Conservation (phyloP, 1,140 invertebrate species). For the Drosophila lacertosa region DNA sequence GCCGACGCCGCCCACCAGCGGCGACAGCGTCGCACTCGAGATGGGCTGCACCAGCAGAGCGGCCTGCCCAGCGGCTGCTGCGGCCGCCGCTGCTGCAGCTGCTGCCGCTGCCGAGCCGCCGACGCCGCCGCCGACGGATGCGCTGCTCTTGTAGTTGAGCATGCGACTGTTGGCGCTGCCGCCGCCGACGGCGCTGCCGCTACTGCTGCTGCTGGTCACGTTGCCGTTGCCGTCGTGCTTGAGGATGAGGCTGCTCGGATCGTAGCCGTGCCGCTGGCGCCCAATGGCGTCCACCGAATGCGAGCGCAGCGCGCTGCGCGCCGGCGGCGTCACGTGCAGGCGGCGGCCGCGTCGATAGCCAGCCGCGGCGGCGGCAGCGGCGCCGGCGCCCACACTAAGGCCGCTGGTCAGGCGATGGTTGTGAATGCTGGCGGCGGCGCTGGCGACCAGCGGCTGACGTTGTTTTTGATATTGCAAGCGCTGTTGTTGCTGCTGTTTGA, state of each 20-base stretch:
- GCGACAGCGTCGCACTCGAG: constrained; percentile 72
- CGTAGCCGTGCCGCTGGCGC: constrained; percentile 71
- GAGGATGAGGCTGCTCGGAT: constrained; percentile 74
- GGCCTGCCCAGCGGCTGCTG: constrained; percentile 62
- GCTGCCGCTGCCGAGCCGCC: constrained; percentile 22
- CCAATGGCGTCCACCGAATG: constrained; percentile 79
- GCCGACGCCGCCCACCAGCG: constrained; percentile 52
- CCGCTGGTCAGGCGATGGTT: constrained; percentile 67
- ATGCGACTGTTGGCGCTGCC: constrained; percentile 57
- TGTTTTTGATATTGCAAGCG: constrained; percentile 70
- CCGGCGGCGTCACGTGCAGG: constrained; percentile 45
- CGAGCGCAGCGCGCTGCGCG: constrained; percentile 60
- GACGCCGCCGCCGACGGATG: constrained; percentile 19
- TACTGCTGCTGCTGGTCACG: constrained; percentile 49
- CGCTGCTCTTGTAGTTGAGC: constrained; percentile 70
- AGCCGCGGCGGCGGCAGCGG: constrained; percentile 30
- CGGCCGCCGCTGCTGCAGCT: constrained; percentile 25
- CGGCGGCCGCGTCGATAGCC: constrained; percentile 67
- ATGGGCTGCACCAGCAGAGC: constrained; percentile 76
- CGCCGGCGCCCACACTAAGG: constrained; percentile 29
- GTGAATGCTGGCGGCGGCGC: constrained; percentile 66
- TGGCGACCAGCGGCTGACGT: constrained; percentile 66
- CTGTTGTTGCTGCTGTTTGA: constrained; percentile 60
- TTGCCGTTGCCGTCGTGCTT: constrained; percentile 76
- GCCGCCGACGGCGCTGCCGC: constrained; percentile 12